Evolutionary conservation across 2,797 vertebrate genomes (phyloP), one percentile per base, ranked within the genome.

Genomic region (Ctenopoma kingsleyae): DNA sequence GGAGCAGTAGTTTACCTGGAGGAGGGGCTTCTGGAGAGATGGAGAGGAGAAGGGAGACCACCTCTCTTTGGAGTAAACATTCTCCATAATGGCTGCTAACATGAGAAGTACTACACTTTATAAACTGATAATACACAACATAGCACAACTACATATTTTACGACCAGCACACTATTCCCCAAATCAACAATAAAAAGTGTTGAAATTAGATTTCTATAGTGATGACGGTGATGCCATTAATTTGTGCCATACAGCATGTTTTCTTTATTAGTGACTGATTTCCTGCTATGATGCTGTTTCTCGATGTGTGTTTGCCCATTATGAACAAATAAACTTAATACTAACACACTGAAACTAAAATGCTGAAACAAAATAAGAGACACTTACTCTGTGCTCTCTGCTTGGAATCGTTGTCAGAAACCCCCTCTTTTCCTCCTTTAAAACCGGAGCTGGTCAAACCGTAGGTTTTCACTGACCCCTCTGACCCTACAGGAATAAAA

Each of bases 1-100:
- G 50, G 94, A 93, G 35, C 82, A 62, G 2, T 92, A 93, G 84
- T 67, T 88, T 73, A 93, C 87, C 79, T 94, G 92, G 19, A 93
- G 89, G 54, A 94, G 86, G 0, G 90, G 90, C 71, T 86, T 93
- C 53, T 91, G 86, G 36, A 54, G 66, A 32, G 87, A 49, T n/a
- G 87, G 57, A 74, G 80, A 52, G 47, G 79, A 68, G 44, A 68
- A 32, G 30, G 53, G 69, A 74, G 72, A 69, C 70, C 79, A 76
- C 23, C 62, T 82, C 23, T 81, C 82, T 57, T 78, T 88, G 35
- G 52, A 72, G 56, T 65, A 19, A 47, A 81, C 65, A 49, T 61
- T 74, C 51, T 87, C 78, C 36, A 27, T 25, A 49, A 65, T 8
- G 13, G 48, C 82, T 71, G 79, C 66, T 72, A 63, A 51, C 23